A percentile compares a stretch with the other conserved stretches of the same genome.
Conservation (phyloP, 92 coral and sea anemone species). For the Paragorgia papillata region DNA sequence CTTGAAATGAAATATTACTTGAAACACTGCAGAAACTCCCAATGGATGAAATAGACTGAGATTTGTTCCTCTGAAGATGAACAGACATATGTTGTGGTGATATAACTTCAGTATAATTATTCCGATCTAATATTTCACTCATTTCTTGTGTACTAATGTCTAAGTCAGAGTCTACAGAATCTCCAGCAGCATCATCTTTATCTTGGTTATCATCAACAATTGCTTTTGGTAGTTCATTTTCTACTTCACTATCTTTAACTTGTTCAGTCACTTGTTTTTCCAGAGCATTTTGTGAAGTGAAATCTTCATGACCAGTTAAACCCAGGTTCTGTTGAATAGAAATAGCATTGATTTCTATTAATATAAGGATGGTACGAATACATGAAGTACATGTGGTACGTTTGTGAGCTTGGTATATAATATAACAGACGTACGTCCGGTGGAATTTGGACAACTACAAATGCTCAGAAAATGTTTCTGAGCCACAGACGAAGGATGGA, state of each 20-base stretch:
- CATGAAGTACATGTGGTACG: too few relatives aligned
- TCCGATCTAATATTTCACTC: conserved; percentile 83
- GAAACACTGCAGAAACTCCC: conserved; percentile 88
- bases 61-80: conserved; percentile 69
- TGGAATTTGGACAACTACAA: too few relatives aligned
- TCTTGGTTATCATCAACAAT: conserved; percentile 9
- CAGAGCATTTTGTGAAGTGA: background rate
- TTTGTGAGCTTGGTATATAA: too few relatives aligned
- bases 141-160: conserved; percentile 90
- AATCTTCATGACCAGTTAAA: background rate
- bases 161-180: conserved; percentile 52
- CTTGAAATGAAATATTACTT: conserved; percentile 80
- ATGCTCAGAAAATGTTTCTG: too few relatives aligned
- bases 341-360: too few relatives aligned
- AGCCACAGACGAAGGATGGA: too few relatives aligned
- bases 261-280: background rate
- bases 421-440: too few relatives aligned
- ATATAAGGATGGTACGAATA: too few relatives aligned
- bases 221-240: background rate
- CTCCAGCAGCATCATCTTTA: conserved; percentile 6
- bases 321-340: background rate
- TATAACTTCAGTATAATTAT: conserved; percentile 89
- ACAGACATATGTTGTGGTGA: conserved; percentile 67
- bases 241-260: background rate
- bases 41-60: conserved; percentile 84